Conservation (phyloP, 2,797 vertebrate genomes). For the Accipiter fasciatus region DNA sequence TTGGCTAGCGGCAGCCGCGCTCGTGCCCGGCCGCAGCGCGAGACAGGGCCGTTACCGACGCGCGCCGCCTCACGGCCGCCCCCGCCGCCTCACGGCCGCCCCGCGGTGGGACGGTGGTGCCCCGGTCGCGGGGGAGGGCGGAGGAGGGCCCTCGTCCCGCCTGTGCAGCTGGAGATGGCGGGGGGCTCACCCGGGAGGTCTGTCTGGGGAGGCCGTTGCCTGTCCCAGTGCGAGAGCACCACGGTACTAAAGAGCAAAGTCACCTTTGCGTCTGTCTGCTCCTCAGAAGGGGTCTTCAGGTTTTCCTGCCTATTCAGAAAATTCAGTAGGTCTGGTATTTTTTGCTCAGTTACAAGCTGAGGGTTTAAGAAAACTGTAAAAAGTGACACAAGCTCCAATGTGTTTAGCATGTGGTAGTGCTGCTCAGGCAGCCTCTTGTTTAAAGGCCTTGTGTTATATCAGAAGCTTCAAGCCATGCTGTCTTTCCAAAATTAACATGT, state of each 20-base stretch:
- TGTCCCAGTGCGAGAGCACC: no score
- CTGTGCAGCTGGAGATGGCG: no score
- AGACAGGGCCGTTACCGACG: no score
- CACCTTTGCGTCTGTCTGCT: fast-evolving
- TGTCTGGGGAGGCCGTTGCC: no score
- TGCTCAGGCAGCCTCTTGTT: not conserved
- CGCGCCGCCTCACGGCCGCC: not conserved
- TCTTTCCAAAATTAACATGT: not conserved
- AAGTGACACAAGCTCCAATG: fast-evolving
- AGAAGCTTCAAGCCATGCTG: fast-evolving
- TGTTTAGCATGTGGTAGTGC: fast-evolving
- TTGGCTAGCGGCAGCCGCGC: no score
- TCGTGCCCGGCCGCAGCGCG: no score
- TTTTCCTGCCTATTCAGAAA: not conserved
- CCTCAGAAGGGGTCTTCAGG: no score
- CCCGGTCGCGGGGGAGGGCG: no score
- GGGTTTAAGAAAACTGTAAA: fast-evolving
- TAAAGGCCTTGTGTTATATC: not conserved
- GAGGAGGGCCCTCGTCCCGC: fast-evolving
- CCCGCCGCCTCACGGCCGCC: not conserved
- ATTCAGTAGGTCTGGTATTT: fast-evolving
- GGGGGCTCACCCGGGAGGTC: not conserved
- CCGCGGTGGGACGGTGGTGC: no score
- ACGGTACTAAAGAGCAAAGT: fast-evolving
- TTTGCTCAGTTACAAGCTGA: fast-evolving